Base-by-base conservation (phyloP, 2,113 vertebrate species). In the Mesoclemmys tuberculata region DNA sequence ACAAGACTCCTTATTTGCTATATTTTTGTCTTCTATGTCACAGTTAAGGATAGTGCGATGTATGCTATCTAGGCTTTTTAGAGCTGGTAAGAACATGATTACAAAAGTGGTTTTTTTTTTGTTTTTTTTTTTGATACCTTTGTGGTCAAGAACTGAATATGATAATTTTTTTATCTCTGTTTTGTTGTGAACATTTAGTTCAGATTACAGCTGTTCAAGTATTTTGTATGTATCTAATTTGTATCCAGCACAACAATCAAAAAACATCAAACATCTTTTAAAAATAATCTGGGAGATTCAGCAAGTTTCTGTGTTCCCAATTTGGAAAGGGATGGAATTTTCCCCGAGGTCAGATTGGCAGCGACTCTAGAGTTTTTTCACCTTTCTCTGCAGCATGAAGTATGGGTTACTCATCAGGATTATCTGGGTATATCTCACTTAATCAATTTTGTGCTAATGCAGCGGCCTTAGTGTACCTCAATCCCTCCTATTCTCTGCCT, bases 41-140 rank as follows among this genome's bases (percentile, higher is more conserved):
- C 97, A 97, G 91, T 85, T 97, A 41, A 97, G 95, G 94, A 98
- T 97, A 89, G 98, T 87, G 89, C 98, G 97, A 95, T 97, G 96
- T 85, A 94, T 91, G 55, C 95, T 88, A 41, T 91, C 90, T 38
- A 90, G n/a, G 29, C 80, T 49, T 96, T 4, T 44, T 93, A 77
- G 98, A 95, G 12, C 93, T 96, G 26, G 26, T 58, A 27, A 18
- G 26, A 18, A 44, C 41, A 61, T 83, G 44, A 38, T 56, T 31
- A 13, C 29, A 61, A 26, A 58, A 82, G 38, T 46, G n/a, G n/a
- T n/a, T n/a, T n/a, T n/a, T n/a, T n/a, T 46, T 55, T 61, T 19
- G 27, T 29, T 80, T 38, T 24, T 35, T 46, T 38, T 8, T 29
- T 4, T 19, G 46, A 38, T 31, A 35, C 38, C 54, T 27, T 56